These are phyloP conservation scores for Chrysocyon brachyurus DNA, from an alignment of 2,797 vertebrate genomes.

Conservation along the genomic window DNA sequence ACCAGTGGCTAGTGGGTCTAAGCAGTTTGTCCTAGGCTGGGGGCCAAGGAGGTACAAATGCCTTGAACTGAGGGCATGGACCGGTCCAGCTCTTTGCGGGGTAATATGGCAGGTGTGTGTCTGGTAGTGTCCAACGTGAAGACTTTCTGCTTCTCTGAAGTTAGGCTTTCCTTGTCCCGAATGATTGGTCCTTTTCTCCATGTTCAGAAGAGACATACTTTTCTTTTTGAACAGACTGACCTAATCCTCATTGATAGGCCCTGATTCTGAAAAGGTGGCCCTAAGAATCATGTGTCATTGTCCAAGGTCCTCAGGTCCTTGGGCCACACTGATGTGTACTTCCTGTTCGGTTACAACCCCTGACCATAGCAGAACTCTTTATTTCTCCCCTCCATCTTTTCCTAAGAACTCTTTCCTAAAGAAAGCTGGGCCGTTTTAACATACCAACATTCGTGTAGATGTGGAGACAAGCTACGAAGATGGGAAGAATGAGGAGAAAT, in stretches of 20 bases:
- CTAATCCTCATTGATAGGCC: background rate
- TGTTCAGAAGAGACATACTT: background rate
- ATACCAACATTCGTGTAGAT: background rate
- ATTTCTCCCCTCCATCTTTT: background rate
- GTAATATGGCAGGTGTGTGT: background rate
- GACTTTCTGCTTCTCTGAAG: slow-evolving; percentile 42
- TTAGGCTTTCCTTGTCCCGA: slow-evolving; percentile 37
- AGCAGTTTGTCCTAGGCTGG: background rate
- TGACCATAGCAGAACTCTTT: background rate
- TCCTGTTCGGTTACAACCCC: background rate
- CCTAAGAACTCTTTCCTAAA: background rate
- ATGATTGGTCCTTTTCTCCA: slow-evolving; percentile 42
- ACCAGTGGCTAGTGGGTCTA: background rate
- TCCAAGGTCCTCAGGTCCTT: background rate
- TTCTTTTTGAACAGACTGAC: background rate
- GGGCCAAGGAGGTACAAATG: background rate
- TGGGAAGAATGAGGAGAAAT: background rate
- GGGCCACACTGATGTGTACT: rapidly evolving
- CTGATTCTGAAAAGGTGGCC: slow-evolving; percentile 4
- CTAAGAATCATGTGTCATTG: background rate
- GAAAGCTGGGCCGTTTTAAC: background rate
- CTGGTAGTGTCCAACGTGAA: background rate
- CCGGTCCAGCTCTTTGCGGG: background rate
- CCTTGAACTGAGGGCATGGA: background rate
- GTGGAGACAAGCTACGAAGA: background rate